Conservation (phyloP, 2,888 invertebrate species). For the Furcula furcula region DNA sequence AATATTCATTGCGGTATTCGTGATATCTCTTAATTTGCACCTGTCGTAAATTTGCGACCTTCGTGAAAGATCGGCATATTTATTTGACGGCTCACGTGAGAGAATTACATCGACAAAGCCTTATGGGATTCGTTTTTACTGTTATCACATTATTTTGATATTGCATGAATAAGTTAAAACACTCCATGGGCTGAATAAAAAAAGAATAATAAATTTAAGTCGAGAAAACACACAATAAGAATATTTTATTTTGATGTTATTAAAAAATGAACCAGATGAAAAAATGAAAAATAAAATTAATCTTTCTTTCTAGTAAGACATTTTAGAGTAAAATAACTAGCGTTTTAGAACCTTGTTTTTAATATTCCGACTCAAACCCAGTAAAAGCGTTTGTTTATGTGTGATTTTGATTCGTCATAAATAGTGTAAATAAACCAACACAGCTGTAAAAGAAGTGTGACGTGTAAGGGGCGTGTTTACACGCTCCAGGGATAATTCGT, state of each 20-base stretch:
- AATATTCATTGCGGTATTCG: constrained; percentile 53
- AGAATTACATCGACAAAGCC: constrained; percentile 20
- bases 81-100: constrained; percentile 29
- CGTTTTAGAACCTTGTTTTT: too few relatives aligned
- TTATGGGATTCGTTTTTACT: constrained; percentile 20
- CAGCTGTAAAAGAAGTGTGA: constrained; percentile 14
- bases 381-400: too few relatives aligned
- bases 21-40: constrained; percentile 62
- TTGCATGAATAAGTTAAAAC: constrained; percentile 9
- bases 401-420: too few relatives aligned
- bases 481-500: constrained; percentile 35
- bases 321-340: too few relatives aligned
- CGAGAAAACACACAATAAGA: constrained; percentile 26
- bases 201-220: constrained; percentile 33
- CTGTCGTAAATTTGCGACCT: constrained; percentile 57
- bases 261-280: constrained; percentile 7
- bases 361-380: too few relatives aligned
- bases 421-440: too few relatives aligned
- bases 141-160: constrained; percentile 14
- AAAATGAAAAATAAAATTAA: constrained; percentile 3
- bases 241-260: constrained; percentile 12
- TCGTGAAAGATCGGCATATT: constrained; percentile 28
- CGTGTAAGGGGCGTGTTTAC: constrained; percentile 30
- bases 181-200: constrained; percentile 7
- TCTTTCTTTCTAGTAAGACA: too few relatives aligned